A percentile compares a stretch with the other conserved stretches of the same genome.
Evolutionary conservation across 2,113 vertebrate species (phyloP).

Genomic region (Ameiurus melas): DNA sequence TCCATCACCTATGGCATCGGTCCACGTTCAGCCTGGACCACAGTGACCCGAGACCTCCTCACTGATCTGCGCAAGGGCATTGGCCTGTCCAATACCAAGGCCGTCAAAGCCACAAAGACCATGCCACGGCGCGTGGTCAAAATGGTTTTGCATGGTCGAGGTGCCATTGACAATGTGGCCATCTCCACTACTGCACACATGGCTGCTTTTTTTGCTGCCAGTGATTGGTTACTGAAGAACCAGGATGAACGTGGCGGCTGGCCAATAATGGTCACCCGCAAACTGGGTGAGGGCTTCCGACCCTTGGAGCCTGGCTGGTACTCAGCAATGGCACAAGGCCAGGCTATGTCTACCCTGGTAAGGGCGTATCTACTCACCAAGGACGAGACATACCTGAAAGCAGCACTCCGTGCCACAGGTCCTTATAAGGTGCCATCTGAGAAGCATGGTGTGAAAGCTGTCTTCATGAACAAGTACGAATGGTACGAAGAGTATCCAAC

Average conservation of each 20-base stretch:
- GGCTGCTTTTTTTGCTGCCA: conserved; percentile 93
- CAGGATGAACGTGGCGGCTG: conserved; percentile 94
- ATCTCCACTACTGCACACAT: conserved; percentile 91
- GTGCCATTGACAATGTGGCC: conserved; percentile 89
- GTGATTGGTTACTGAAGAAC: conserved; percentile 91
- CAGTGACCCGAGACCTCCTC: conserved; percentile 89
- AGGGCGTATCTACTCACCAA: conserved; percentile 90
- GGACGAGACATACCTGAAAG: conserved; percentile 82
- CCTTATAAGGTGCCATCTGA: conserved; percentile 88
- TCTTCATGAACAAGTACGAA: conserved; percentile 92
- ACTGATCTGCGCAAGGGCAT: conserved; percentile 95
- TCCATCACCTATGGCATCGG: conserved; percentile 92
- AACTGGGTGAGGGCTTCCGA: conserved; percentile 91
- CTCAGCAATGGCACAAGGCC: conserved; percentile 98
- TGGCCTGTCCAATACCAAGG: conserved; percentile 96
- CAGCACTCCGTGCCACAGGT: conserved; percentile 85
- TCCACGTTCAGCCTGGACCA: conserved; percentile 83
- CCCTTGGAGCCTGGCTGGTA: conserved; percentile 97
- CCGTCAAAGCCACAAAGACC: conserved; percentile 93
- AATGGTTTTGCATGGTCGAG: conserved; percentile 80
- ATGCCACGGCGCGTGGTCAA: conserved; percentile 87
- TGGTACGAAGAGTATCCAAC: conserved; percentile 99
- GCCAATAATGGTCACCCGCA: conserved; percentile 97
- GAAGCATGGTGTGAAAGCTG: conserved; percentile 89
- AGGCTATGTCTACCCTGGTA: conserved; percentile 95